Evolutionary conservation across 2,797 vertebrate species (phyloP).

Genomic region (Chaetodon trifasciatus): DNA sequence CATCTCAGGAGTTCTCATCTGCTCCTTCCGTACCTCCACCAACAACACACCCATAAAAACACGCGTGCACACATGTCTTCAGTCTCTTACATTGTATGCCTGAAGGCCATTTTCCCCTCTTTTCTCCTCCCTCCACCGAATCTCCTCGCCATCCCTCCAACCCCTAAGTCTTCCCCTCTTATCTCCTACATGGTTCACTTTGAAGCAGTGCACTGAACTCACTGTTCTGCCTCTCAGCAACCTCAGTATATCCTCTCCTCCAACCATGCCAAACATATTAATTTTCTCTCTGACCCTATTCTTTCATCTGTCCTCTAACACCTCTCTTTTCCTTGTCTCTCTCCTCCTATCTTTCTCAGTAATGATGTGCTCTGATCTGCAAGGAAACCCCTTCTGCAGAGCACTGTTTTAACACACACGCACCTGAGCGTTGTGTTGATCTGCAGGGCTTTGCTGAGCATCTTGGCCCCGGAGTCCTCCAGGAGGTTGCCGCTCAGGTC

Average conservation of each 20-base stretch:
- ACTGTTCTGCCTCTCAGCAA: constrained; percentile 39
- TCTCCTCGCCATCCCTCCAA: constrained; percentile 20
- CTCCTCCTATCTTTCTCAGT: not conserved
- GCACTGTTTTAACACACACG: not conserved
- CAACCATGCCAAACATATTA: constrained; percentile 36
- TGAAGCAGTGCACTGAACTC: constrained; percentile 37
- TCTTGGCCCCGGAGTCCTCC: constrained; percentile 93
- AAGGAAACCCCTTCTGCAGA: constrained; percentile 7
- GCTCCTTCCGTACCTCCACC: not conserved
- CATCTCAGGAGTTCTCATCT: not conserved
- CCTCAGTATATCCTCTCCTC: constrained; percentile 29
- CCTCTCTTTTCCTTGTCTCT: not conserved
- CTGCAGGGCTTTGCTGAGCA: constrained; percentile 94
- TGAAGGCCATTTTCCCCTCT: constrained; percentile 25
- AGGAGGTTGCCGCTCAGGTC: constrained; percentile 93
- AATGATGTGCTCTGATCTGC: constrained; percentile 9
- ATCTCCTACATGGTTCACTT: constrained; percentile 48
- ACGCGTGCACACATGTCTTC: not conserved
- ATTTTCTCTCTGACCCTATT: constrained; percentile 51
- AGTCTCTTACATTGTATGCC: constrained; percentile 14
- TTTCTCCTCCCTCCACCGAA: constrained; percentile 7
- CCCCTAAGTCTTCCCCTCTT: constrained; percentile 38
- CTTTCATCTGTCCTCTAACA: constrained; percentile 39
- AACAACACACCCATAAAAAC: not conserved
- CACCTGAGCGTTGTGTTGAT: constrained; percentile 88